These are phyloP conservation scores for Halichoeres trimaculatus DNA, from an alignment of 2,113 vertebrate species.

Conservation along the genomic window DNA sequence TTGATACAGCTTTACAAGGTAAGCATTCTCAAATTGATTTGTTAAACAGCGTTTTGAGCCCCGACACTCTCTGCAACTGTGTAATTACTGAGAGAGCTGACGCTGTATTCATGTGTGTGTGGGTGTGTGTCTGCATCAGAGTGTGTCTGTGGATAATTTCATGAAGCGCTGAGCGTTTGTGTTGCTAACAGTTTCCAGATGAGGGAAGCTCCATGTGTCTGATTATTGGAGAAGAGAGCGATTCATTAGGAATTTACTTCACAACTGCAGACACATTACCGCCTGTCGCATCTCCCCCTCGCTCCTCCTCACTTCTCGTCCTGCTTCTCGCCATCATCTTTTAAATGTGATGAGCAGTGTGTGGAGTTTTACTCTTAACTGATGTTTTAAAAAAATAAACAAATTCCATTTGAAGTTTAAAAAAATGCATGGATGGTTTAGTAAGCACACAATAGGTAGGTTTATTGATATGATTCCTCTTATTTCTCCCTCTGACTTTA, in stretches of 20 bases:
- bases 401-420: not conserved
- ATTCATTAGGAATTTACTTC: slow-evolving; percentile 66
- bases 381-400: not conserved
- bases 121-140: slow-evolving; percentile 58
- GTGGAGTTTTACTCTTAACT: not conserved
- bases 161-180: slow-evolving; percentile 71
- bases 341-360: slow-evolving; percentile 1
- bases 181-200: slow-evolving; percentile 73
- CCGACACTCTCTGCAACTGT: slow-evolving; percentile 70
- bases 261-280: slow-evolving; percentile 27
- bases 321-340: not conserved
- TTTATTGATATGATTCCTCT: not conserved
- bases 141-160: slow-evolving; percentile 85
- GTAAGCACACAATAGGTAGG: not conserved
- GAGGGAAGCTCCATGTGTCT: slow-evolving; percentile 80
- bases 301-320: not conserved
- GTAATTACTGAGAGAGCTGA: slow-evolving; percentile 78
- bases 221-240: slow-evolving; percentile 72
- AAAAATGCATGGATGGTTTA: slow-evolving; percentile 1
- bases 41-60: slow-evolving; percentile 89
- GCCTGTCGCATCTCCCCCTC: slow-evolving; percentile 10
- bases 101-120: slow-evolving; percentile 55
- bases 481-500: not conserved
- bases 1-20: slow-evolving; percentile 84
- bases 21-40: slow-evolving; percentile 90